phyloP scores from a whole-genome alignment of 2,797 vertebrate species.

The Cheirogaleus major region DNA sequence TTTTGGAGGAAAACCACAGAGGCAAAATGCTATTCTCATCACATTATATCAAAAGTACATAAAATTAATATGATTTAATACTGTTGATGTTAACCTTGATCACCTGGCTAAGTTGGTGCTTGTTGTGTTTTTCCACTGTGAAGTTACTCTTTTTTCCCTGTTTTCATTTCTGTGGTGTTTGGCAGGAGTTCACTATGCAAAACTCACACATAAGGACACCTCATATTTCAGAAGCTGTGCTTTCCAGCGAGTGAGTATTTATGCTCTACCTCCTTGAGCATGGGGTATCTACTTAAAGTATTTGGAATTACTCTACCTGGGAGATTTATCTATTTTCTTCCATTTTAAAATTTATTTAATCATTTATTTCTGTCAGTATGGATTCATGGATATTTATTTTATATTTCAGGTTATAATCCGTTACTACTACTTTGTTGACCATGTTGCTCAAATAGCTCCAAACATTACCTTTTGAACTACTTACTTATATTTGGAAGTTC shows the following conservation, averaged over 20 bases:
- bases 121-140: neutral
- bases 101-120: neutral
- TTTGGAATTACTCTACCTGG: neutral
- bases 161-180: neutral
- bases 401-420: neutral
- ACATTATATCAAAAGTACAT: neutral
- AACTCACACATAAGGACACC: neutral
- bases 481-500: slow-evolving; percentile 20
- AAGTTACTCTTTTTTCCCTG: neutral
- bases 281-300: neutral
- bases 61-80: neutral
- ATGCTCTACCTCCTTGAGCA: neutral
- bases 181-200: neutral
- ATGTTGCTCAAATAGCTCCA: neutral
- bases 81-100: neutral
- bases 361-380: neutral
- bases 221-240: neutral
- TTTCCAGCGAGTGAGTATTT: neutral
- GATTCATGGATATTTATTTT: slow-evolving; percentile 15
- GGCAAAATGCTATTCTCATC: neutral
- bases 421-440: neutral
- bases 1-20: neutral
- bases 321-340: neutral
- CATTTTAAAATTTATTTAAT: neutral
- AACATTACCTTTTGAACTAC: neutral